phyloP scores from a whole-genome alignment of 2,888 invertebrate species.

The Falcaria lacertinaria region DNA sequence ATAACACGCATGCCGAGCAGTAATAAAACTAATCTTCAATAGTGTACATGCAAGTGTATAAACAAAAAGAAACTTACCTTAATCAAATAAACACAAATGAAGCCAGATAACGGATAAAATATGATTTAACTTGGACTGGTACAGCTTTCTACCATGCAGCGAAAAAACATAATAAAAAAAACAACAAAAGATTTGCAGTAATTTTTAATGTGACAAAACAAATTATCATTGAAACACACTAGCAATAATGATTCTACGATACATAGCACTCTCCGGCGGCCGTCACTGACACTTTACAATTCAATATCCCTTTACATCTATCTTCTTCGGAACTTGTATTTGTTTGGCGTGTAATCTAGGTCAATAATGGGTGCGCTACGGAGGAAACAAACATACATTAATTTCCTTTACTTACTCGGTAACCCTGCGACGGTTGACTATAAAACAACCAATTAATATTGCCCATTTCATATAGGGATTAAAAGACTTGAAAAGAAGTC shows the following conservation, averaged over 20 bases:
- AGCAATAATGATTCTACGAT: conserved; percentile 44
- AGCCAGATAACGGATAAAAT: too few species aligned
- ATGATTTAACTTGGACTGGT: background rate
- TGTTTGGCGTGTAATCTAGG: conserved; percentile 62
- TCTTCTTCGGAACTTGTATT: conserved; percentile 73
- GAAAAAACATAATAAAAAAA: conserved; percentile 55
- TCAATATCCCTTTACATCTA: conserved; percentile 25
- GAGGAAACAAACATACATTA: conserved; percentile 48
- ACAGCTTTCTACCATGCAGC: conserved; percentile 60
- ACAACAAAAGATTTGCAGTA: conserved; percentile 62
- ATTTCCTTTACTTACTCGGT: conserved; percentile 9
- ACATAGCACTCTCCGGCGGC: conserved; percentile 55
- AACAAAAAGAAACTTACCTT: too few species aligned
- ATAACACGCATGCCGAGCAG: too few species aligned
- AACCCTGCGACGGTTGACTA: background rate
- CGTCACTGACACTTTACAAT: conserved; percentile 28
- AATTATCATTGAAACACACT: conserved; percentile 54
- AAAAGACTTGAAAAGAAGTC: background rate
- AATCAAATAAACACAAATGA: too few species aligned
- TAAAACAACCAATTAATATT: background rate
- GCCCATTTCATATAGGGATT: background rate
- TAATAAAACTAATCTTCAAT: too few species aligned
- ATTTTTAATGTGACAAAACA: conserved; percentile 67
- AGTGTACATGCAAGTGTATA: too few species aligned
- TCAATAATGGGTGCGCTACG: conserved; percentile 75